Conservation (phyloP, 2,888 invertebrate species). For the Microctonus hyperodae region DNA sequence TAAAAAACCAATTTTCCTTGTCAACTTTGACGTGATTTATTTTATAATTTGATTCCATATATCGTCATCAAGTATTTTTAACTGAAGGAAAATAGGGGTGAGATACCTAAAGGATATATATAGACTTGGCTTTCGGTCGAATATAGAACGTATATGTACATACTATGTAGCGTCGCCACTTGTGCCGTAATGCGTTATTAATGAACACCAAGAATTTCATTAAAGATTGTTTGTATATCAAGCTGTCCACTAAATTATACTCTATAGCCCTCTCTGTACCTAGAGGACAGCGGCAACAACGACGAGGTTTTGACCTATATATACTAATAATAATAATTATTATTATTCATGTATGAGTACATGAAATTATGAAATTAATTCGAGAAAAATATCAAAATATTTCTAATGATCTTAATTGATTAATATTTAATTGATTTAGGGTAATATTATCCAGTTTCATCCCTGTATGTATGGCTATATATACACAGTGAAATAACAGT, state of each 20-base stretch:
- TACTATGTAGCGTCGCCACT: conserved; percentile 33
- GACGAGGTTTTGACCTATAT: background rate
- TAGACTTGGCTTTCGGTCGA: background rate
- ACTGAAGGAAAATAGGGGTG: background rate
- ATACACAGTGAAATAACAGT: conserved; percentile 41
- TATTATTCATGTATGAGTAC: background rate
- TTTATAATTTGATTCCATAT: too few species aligned
- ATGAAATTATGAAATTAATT: conserved; percentile 36
- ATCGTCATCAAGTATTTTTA: too few species aligned
- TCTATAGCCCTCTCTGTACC: conserved; percentile 45
- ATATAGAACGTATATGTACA: background rate
- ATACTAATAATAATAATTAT: too few species aligned
- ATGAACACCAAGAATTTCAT: conserved; percentile 75
- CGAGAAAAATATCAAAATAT: too few species aligned
- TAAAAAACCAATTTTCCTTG: too few species aligned
- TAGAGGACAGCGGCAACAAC: background rate
- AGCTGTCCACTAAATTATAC: conserved; percentile 70
- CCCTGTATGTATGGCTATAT: too few species aligned
- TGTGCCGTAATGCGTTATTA: conserved; percentile 70
- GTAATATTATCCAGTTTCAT: too few species aligned
- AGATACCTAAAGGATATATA: too few species aligned
- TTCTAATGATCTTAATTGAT: too few species aligned
- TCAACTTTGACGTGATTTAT: too few species aligned
- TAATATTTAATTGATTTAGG: too few species aligned
- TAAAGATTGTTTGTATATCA: conserved; percentile 72